These are phyloP conservation scores for Cheumatopsyche charites DNA, from an alignment of 1,140 invertebrate genomes.

Conservation along the genomic window DNA sequence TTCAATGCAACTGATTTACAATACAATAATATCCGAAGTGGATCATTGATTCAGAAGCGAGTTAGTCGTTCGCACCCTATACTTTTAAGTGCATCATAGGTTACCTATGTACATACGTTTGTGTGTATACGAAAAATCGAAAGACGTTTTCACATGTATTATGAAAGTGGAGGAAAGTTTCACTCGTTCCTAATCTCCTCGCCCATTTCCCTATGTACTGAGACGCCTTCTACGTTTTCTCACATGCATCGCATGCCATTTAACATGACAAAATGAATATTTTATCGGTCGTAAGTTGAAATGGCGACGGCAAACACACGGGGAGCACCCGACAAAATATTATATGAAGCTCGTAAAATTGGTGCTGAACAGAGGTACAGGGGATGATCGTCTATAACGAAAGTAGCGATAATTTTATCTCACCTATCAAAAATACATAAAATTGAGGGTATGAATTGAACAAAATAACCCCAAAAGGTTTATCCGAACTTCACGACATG, in stretches of 20 bases:
- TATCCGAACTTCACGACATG: too few species aligned
- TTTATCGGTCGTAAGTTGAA: slow-evolving; percentile 16
- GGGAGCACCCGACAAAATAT: background rate
- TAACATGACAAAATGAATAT: slow-evolving; percentile 28
- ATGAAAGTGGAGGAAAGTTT: slow-evolving; percentile 16
- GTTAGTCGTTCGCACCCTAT: slow-evolving; percentile 18
- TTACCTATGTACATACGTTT: too few species aligned
- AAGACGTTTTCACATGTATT: too few species aligned
- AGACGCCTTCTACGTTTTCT: background rate
- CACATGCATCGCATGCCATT: slow-evolving; percentile 11
- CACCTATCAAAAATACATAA: too few species aligned
- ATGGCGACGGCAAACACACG: slow-evolving; percentile 12
- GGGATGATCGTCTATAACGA: too few species aligned
- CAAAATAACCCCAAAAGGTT: too few species aligned
- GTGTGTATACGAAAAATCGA: background rate
- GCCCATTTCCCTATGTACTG: background rate
- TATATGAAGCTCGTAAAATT: too few species aligned
- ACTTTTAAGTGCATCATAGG: too few species aligned
- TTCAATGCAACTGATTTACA: slow-evolving; percentile 25
- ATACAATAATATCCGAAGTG: slow-evolving; percentile 28
- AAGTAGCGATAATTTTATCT: too few species aligned
- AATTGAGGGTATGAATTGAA: too few species aligned
- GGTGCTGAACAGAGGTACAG: too few species aligned
- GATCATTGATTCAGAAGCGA: background rate
- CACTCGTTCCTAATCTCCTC: slow-evolving; percentile 16